A percentile compares a stretch with the other conserved stretches of the same genome.
Evolutionary conservation across 2,888 invertebrate species (phyloP).

Genomic region (Luffia ferchaultella): DNA sequence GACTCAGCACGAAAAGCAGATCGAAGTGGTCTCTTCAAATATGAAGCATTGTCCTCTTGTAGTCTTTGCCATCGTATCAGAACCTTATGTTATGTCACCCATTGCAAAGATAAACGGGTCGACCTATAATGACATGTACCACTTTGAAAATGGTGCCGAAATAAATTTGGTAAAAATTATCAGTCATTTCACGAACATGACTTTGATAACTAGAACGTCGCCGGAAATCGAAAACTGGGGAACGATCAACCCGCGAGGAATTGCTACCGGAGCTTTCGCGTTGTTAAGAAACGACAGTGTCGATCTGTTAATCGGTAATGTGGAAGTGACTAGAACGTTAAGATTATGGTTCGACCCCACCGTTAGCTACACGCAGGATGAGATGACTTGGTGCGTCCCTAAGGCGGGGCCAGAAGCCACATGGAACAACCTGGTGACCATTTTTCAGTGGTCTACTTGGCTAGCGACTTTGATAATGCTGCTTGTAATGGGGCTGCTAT

Average conservation of each 20-base stretch:
- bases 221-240: conserved; percentile 49
- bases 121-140: conserved; percentile 36
- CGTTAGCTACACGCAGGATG: conserved; percentile 54
- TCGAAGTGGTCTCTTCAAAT: conserved; percentile 44
- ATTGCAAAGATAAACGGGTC: conserved; percentile 26
- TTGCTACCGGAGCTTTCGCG: conserved; percentile 42
- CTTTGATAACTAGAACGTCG: conserved; percentile 41
- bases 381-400: conserved; percentile 56
- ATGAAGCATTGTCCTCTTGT: conserved; percentile 50
- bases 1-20: conserved; percentile 28
- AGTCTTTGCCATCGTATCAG: conserved; percentile 47
- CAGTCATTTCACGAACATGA: conserved; percentile 53
- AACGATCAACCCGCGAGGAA: conserved; percentile 33
- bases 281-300: conserved; percentile 36
- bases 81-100: conserved; percentile 57
- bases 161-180: conserved; percentile 55
- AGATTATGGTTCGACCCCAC: conserved; percentile 55
- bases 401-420: conserved; percentile 46
- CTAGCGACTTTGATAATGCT: conserved; percentile 39
- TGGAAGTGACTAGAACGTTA: conserved; percentile 48
- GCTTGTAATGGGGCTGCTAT: conserved; percentile 38
- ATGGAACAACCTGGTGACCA: conserved; percentile 54
- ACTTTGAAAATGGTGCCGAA: conserved; percentile 48
- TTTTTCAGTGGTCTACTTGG: conserved; percentile 59
- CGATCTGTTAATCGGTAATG: conserved; percentile 51